These are phyloP conservation scores for Myotis lucifugus DNA, from an alignment of 2,113 vertebrate species.

Conservation along the genomic window DNA sequence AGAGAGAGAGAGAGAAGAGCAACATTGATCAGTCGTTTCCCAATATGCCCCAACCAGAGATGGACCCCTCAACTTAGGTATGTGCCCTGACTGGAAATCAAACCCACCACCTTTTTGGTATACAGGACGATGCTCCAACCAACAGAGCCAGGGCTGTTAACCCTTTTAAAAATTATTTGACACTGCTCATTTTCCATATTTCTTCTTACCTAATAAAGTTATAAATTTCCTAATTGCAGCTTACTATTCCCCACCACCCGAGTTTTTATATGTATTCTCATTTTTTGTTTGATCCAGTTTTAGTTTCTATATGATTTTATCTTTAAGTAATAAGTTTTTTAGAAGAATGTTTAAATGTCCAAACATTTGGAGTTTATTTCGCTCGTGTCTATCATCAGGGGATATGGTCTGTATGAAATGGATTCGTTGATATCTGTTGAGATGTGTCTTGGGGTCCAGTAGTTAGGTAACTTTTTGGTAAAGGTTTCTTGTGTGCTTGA, in stretches of 20 bases:
- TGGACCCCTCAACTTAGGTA: background rate
- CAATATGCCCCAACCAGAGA: too few relatives aligned
- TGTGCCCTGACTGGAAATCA: background rate
- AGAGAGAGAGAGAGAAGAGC: background rate
- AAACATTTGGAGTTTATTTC: background rate
- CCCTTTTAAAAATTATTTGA: slow-evolving; percentile 7
- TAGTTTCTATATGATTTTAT: background rate
- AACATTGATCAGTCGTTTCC: background rate
- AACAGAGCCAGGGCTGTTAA: background rate
- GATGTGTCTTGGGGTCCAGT: background rate
- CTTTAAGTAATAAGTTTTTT: background rate
- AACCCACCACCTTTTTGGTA: background rate
- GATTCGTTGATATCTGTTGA: background rate
- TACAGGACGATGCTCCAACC: background rate
- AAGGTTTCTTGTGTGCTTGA: background rate
- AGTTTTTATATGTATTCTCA: background rate
- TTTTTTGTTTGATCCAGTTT: slow-evolving; percentile 5
- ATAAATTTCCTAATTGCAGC: background rate
- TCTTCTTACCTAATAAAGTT: background rate
- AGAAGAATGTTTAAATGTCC: background rate
- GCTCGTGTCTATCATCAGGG: background rate
- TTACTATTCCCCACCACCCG: background rate
- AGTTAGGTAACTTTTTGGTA: background rate
- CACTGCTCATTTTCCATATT: background rate
- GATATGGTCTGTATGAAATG: background rate